Conservation (phyloP, 1,140 invertebrate species). For the Drosophila quadrilineata region DNA sequence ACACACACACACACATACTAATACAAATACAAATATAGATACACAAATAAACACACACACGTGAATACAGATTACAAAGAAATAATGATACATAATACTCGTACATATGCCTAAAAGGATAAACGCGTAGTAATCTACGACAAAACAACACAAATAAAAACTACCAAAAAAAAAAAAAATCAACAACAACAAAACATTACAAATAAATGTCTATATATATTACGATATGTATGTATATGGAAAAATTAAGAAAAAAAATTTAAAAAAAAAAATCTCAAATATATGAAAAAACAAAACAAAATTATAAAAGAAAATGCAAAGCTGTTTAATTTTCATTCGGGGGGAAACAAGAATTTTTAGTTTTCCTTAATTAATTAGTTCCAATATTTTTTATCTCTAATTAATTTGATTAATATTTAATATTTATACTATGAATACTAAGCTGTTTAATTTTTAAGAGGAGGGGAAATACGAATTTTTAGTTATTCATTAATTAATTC, state of each 20-base stretch:
- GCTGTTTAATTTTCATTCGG: constrained; percentile 7
- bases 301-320: constrained; percentile 42
- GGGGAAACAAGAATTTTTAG: not conserved
- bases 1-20: constrained; percentile 18
- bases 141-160: constrained; percentile 82
- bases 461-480: not conserved
- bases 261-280: constrained; percentile 4
- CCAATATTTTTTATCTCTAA: no score
- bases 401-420: not conserved
- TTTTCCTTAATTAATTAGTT: not conserved
- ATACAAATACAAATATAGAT: constrained; percentile 13
- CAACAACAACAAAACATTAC: constrained; percentile 46
- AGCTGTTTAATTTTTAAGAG: constrained; percentile 10
- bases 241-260: constrained; percentile 40
- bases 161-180: no score
- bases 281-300: constrained; percentile 27
- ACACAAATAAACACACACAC: constrained; percentile 21
- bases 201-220: constrained; percentile 73
- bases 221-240: constrained; percentile 59
- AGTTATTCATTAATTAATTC: no score
- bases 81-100: constrained; percentile 60
- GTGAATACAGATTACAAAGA: constrained; percentile 36
- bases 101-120: constrained; percentile 76
- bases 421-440: no score
- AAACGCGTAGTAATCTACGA: constrained; percentile 89